phyloP scores from a whole-genome alignment of 2,797 vertebrate genomes.

The Lycodopsis pacificus region DNA sequence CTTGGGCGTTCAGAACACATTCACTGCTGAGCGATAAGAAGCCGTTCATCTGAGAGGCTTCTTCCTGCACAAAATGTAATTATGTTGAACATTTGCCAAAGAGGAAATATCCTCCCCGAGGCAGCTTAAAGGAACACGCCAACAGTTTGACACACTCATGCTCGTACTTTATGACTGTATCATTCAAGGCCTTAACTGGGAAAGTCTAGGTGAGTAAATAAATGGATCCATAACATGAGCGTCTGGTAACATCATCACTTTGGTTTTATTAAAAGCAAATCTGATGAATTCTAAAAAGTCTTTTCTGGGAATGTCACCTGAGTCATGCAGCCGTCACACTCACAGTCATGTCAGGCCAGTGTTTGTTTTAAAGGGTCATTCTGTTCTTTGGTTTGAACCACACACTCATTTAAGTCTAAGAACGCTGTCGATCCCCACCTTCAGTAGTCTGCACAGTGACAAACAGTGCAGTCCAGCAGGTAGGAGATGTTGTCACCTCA shows the following conservation, averaged over 20 bases:
- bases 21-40: constrained; percentile 55
- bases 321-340: neutral
- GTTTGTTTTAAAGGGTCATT: neutral
- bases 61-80: constrained; percentile 76
- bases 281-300: neutral
- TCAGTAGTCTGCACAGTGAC: too few species aligned
- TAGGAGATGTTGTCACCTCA: too few species aligned
- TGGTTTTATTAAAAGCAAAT: neutral
- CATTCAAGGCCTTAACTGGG: constrained; percentile 5
- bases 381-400: neutral
- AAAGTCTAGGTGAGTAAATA: neutral
- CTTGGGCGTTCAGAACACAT: constrained; percentile 50
- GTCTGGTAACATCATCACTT: neutral
- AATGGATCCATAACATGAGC: neutral
- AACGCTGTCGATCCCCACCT: too few species aligned
- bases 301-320: neutral
- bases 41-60: constrained; percentile 71
- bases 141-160: constrained; percentile 1
- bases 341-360: neutral
- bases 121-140: constrained; percentile 22
- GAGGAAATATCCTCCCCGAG: constrained; percentile 53
- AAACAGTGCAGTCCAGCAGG: too few species aligned
- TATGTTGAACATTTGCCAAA: constrained; percentile 71
- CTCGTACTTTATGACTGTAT: neutral
- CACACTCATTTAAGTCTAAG: too few species aligned